Evolutionary conservation across 2,888 invertebrate genomes (phyloP).

Genomic region (Pediacus dermestoides): DNA sequence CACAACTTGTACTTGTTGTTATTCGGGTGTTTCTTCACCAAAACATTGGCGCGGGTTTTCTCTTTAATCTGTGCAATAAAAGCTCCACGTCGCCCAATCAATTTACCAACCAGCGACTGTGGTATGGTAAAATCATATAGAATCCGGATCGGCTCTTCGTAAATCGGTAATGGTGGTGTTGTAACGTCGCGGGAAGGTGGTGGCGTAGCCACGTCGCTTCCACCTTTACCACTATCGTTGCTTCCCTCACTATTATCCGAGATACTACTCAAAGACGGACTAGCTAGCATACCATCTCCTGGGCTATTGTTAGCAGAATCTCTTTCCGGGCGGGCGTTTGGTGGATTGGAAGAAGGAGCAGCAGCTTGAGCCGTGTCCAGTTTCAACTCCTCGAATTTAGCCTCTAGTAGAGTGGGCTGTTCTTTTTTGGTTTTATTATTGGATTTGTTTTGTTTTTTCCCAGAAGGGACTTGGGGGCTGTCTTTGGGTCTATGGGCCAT

Average conservation of each 20-base stretch:
- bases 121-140: conserved; percentile 75
- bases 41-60: conserved; percentile 73
- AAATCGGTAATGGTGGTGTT: conserved; percentile 43
- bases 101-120: conserved; percentile 73
- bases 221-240: conserved; percentile 81
- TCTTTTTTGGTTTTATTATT: too few species aligned
- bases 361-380: neutral
- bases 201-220: conserved; percentile 69
- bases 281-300: conserved; percentile 64
- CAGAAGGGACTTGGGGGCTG: too few species aligned
- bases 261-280: conserved; percentile 65
- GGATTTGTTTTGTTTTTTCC: too few species aligned
- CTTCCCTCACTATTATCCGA: conserved; percentile 74
- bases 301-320: conserved; percentile 79
- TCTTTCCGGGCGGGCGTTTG: too few species aligned
- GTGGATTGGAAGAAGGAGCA: too few species aligned
- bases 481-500: too few species aligned
- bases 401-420: too few species aligned
- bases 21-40: conserved; percentile 72
- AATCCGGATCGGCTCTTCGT: conserved; percentile 20
- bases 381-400: neutral
- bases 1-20: conserved; percentile 76
- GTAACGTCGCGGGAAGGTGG: conserved; percentile 59
- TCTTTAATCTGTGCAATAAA: conserved; percentile 78
- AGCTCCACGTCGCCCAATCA: conserved; percentile 81